phyloP scores from a whole-genome alignment of 2,888 invertebrate genomes.

The Brachyptera risi region DNA sequence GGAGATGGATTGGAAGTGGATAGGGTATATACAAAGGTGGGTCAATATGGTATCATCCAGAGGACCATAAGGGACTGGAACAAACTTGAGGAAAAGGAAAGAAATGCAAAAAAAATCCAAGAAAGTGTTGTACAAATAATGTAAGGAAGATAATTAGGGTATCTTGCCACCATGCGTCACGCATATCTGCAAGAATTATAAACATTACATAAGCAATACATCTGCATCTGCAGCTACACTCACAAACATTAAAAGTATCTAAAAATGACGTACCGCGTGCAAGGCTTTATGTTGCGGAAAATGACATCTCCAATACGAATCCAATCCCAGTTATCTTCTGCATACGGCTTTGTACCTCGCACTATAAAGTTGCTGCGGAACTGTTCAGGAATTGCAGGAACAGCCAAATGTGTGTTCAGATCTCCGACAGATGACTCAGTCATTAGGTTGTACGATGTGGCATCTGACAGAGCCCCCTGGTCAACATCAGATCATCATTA shows the following conservation, averaged over 20 bases:
- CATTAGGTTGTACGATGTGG: constrained; percentile 41
- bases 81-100: too few species aligned
- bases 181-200: too few species aligned
- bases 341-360: constrained; percentile 36
- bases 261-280: constrained; percentile 39
- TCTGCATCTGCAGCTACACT: not conserved
- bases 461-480: constrained; percentile 38
- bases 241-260: not conserved
- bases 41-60: too few species aligned
- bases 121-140: too few species aligned
- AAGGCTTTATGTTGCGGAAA: constrained; percentile 41
- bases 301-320: constrained; percentile 40
- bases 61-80: too few species aligned
- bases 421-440: constrained; percentile 40
- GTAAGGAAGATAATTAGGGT: too few species aligned
- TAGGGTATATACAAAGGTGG: too few species aligned
- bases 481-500: too few species aligned
- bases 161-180: too few species aligned
- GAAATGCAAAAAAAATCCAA: too few species aligned
- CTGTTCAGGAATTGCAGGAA: constrained; percentile 36
- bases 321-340: constrained; percentile 42
- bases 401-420: constrained; percentile 39
- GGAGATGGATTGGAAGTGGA: too few species aligned
- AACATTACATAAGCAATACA: not conserved
- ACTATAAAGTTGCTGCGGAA: constrained; percentile 44